A percentile compares a stretch with the other conserved stretches of the same genome.
These are phyloP conservation scores for Tenualosa thibaudeaui DNA, from an alignment of 2,797 vertebrate species.

Conservation along the genomic window DNA sequence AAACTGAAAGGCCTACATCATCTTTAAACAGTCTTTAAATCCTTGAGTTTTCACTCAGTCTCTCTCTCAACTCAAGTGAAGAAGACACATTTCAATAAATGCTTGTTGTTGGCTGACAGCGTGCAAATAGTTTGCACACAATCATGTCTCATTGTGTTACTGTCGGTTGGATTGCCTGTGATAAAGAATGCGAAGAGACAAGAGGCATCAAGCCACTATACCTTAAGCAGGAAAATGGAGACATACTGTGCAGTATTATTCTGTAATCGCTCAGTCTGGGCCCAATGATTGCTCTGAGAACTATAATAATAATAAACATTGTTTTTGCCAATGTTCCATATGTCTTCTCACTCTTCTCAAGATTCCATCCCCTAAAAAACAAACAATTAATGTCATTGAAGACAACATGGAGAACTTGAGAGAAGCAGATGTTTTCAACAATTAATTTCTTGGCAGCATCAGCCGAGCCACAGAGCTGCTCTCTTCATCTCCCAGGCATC, in stretches of 20 bases:
- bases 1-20: too few relatives aligned
- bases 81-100: neutral
- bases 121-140: too few relatives aligned
- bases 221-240: neutral
- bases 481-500: neutral
- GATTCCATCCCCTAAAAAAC: neutral
- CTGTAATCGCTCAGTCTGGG: neutral
- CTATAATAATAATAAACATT: neutral
- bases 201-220: neutral
- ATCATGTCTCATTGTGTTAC: neutral
- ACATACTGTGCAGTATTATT: neutral
- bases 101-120: neutral
- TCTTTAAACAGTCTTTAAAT: neutral
- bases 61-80: neutral
- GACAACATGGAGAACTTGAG: neutral
- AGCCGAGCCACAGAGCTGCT: neutral
- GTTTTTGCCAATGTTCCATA: neutral
- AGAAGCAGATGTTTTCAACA: neutral
- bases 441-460: neutral
- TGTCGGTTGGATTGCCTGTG: neutral
- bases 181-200: neutral
- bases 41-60: neutral
- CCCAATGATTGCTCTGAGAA: neutral
- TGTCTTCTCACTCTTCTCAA: neutral
- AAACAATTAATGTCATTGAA: too few relatives aligned